A percentile compares a stretch with the other conserved stretches of the same genome.
These are phyloP conservation scores for Xylota segnis DNA, from an alignment of 2,888 invertebrate genomes.

Conservation along the genomic window DNA sequence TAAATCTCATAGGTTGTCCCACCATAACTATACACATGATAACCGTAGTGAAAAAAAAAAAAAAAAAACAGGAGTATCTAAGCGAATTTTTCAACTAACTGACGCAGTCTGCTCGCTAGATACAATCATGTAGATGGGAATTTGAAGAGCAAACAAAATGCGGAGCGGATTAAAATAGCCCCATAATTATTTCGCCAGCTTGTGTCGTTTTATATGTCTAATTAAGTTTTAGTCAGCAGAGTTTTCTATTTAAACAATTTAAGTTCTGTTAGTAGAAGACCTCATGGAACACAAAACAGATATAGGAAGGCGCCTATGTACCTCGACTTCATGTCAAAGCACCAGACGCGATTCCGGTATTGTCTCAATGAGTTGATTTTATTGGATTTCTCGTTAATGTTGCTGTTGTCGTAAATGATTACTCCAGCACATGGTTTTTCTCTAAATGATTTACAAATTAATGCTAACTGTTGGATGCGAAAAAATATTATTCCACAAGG, in stretches of 20 bases:
- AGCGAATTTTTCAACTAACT: constrained; percentile 39
- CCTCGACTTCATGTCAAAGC: constrained; percentile 40
- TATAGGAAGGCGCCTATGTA: constrained; percentile 71
- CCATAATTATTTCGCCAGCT: constrained; percentile 6
- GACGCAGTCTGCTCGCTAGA: constrained; percentile 36
- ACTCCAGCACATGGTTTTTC: constrained; percentile 49
- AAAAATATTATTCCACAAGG: neutral
- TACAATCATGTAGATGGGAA: constrained; percentile 31
- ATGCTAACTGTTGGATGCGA: constrained; percentile 25
- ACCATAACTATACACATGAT: constrained; percentile 15
- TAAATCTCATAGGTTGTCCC: neutral
- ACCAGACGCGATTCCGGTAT: constrained; percentile 65
- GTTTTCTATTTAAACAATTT: constrained; percentile 39
- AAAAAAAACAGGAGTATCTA: constrained; percentile 23
- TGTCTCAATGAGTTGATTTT: constrained; percentile 56
- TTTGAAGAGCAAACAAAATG: constrained; percentile 46
- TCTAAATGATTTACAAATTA: constrained; percentile 42
- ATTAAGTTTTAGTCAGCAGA: constrained; percentile 42
- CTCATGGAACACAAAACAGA: constrained; percentile 26
- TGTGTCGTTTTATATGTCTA: constrained; percentile 24
- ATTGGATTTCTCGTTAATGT: constrained; percentile 45
- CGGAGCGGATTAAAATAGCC: constrained; percentile 42
- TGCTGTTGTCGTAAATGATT: constrained; percentile 34
- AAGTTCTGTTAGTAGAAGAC: constrained; percentile 22
- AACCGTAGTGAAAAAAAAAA: constrained; percentile 18